phyloP scores from a whole-genome alignment of 2,113 vertebrate genomes.

The Salminus brasiliensis region DNA sequence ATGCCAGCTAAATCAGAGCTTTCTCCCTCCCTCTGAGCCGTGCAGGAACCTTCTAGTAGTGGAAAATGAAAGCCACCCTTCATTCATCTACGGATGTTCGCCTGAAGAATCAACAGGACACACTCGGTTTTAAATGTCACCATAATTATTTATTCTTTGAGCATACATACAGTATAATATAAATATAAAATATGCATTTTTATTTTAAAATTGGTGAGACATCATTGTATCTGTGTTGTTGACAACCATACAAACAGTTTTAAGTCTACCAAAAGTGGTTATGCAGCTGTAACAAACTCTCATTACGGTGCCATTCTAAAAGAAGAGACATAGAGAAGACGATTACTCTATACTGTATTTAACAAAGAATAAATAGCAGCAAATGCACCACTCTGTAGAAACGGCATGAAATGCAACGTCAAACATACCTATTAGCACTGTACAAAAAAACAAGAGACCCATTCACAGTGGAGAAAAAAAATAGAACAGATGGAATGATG shows the following conservation, averaged over 20 bases:
- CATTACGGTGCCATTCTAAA: slow-evolving; percentile 86
- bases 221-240: slow-evolving; percentile 85
- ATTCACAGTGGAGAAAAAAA: slow-evolving; percentile 74
- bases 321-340: slow-evolving; percentile 77
- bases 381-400: slow-evolving; percentile 72
- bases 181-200: slow-evolving; percentile 87
- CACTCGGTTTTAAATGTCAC: slow-evolving; percentile 73
- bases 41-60: not conserved
- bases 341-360: slow-evolving; percentile 68
- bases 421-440: slow-evolving; percentile 75
- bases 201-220: slow-evolving; percentile 84
- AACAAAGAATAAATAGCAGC: slow-evolving; percentile 74
- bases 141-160: slow-evolving; percentile 79
- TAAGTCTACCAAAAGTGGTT: slow-evolving; percentile 96
- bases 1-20: not conserved
- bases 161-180: slow-evolving; percentile 84
- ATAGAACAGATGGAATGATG: slow-evolving; percentile 64
- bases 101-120: not conserved
- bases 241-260: slow-evolving; percentile 83
- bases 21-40: too few species aligned
- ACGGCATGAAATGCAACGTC: slow-evolving; percentile 73
- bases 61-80: too few species aligned
- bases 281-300: slow-evolving; percentile 91
- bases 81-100: too few species aligned
- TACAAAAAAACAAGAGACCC: slow-evolving; percentile 75